A percentile compares a stretch with the other conserved stretches of the same genome.
Evolutionary conservation across 2,797 vertebrate genomes (phyloP).

Genomic region (Sciaenops ocellatus): DNA sequence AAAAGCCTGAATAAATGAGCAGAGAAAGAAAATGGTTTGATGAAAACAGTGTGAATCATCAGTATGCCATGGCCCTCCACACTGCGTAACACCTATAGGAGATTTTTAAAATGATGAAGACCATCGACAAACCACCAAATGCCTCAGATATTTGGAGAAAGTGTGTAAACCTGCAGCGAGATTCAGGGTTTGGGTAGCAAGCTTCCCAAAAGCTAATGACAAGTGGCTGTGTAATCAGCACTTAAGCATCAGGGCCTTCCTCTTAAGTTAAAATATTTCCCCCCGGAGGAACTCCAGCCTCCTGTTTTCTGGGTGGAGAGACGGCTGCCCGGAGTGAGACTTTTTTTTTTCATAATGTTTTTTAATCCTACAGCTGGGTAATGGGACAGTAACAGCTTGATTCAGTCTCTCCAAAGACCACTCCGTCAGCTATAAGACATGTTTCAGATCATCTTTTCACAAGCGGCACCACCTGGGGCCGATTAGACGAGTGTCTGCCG

Average conservation of each 20-base stretch:
- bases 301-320: slow-evolving; percentile 43
- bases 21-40: too few relatives aligned
- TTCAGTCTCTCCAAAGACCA: slow-evolving; percentile 55
- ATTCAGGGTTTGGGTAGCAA: slow-evolving; percentile 1
- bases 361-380: slow-evolving; percentile 71
- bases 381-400: slow-evolving; percentile 70
- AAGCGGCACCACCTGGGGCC: slow-evolving; percentile 56
- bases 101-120: background rate
- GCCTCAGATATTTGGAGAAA: background rate
- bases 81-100: too few relatives aligned
- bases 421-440: slow-evolving; percentile 52
- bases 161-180: background rate
- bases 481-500: slow-evolving; percentile 40
- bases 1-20: background rate
- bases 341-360: slow-evolving; percentile 35
- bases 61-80: background rate
- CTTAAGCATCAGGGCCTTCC: slow-evolving; percentile 23
- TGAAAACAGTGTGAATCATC: too few relatives aligned
- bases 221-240: slow-evolving; percentile 44
- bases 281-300: slow-evolving; percentile 42
- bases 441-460: slow-evolving; percentile 63
- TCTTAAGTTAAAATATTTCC: slow-evolving; percentile 32
- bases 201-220: slow-evolving; percentile 42
- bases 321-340: slow-evolving; percentile 21
- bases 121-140: background rate